Conservation (phyloP, 2,797 vertebrate species). For the Danio jaintianensis region DNA sequence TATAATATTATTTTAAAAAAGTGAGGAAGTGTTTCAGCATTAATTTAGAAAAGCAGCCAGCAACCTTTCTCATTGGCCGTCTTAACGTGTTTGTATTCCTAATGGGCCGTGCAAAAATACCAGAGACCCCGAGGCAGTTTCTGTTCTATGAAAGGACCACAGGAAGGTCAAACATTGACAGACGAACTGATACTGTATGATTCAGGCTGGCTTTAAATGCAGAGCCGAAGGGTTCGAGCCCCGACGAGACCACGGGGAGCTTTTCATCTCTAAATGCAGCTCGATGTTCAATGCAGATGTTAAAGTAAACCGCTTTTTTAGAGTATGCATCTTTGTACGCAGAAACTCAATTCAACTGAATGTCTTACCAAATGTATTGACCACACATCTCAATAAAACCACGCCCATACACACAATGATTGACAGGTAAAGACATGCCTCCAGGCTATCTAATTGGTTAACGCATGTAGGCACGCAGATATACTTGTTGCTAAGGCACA, state of each 20-base stretch:
- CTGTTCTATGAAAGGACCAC: slow-evolving; percentile 25
- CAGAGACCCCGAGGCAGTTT: neutral
- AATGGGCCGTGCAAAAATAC: neutral
- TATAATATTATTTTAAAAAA: neutral
- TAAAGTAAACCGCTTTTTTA: neutral
- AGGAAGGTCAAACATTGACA: slow-evolving; percentile 29
- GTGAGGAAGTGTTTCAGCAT: neutral
- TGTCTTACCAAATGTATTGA: neutral
- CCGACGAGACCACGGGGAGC: neutral
- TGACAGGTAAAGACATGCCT: neutral
- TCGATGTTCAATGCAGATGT: neutral
- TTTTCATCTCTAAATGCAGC: neutral
- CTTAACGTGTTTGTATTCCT: slow-evolving; percentile 7
- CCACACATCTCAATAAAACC: neutral
- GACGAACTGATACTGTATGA: neutral
- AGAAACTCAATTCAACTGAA: neutral
- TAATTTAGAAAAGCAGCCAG: neutral
- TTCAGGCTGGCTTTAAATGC: neutral
- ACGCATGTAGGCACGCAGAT: neutral
- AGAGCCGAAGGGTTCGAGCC: neutral
- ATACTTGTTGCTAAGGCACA: neutral
- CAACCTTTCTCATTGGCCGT: slow-evolving; percentile 4
- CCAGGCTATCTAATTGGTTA: neutral
- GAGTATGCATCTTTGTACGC: neutral
- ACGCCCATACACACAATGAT: neutral